These are phyloP conservation scores for Prionailurus viverrinus DNA, from an alignment of 2,113 vertebrate species.

Conservation along the genomic window DNA sequence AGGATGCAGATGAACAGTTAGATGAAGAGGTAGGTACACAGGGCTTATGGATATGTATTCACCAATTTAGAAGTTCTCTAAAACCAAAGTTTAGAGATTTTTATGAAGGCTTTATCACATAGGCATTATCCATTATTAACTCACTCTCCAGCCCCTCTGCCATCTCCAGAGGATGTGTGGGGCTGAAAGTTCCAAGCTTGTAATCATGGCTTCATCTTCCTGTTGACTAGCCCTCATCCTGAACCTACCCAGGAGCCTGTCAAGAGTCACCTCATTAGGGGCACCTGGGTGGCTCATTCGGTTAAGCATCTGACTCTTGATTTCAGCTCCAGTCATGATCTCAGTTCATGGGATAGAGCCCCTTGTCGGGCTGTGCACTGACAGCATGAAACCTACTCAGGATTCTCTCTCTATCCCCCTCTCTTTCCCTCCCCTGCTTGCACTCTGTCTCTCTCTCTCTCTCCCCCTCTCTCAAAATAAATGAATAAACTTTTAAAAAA, in stretches of 20 bases:
- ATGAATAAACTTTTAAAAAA: no score
- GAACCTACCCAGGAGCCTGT: not conserved
- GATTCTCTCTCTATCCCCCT: no score
- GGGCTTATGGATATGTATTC: not conserved
- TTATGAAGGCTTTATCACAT: not conserved
- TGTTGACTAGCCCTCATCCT: not conserved
- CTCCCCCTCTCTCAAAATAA: no score
- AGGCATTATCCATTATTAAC: not conserved
- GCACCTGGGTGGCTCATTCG: no score
- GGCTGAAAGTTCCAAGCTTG: not conserved
- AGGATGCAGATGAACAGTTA: not conserved
- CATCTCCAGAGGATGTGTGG: not conserved
- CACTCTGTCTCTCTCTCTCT: no score
- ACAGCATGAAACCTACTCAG: no score
- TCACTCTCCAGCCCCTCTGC: not conserved
- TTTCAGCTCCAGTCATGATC: no score
- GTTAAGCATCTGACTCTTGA: no score
- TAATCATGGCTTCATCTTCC: not conserved
- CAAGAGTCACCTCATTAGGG: not conserved
- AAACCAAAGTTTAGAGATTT: not conserved
- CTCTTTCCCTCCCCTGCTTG: no score
- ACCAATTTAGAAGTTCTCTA: not conserved
- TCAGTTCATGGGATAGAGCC: no score
- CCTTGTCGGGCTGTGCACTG: no score
- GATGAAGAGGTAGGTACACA: not conserved